Evolutionary conservation across 1,140 invertebrate species (phyloP), one percentile per base, ranked within the genome.

Genomic region (Penaeus indicus): DNA sequence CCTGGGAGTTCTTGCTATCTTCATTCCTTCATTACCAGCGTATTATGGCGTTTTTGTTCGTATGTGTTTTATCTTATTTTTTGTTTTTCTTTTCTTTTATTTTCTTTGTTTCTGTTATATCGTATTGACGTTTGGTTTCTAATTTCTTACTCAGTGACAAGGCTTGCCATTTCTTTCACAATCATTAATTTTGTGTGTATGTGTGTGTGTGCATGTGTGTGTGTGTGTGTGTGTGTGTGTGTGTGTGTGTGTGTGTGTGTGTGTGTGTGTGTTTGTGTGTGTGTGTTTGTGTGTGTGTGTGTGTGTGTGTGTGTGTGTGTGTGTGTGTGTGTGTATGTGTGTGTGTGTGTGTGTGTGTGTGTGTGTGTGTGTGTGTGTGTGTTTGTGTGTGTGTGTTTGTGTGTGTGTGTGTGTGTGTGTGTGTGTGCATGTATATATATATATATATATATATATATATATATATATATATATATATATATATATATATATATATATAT

Each of bases 401-500:
- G 10, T 54, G 54, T 54, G 22, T 47, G n/a, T 42, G 22, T 80
- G 21, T 8, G 60, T 54, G n/a, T 47, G 25, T 42, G 3, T 47
- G 60, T 47, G n/a, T 80, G 60, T 80, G n/a, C 54, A 11, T 78
- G 11, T 78, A 11, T 78, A 77, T 77, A 77, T 77, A 77, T 21
- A 77, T 77, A 77, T 69, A 69, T 69, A 69, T 69, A 69, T 69
- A 69, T 69, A 32, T 78, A 78, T 11, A 78, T 78, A 78, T 78
- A 78, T 69, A 69, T 69, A 78, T 78, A 78, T 78, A 78, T 78
- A 78, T 78, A 78, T 78, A 78, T 78, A 78, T 78, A 78, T 78
- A 78, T 78, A 78, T 78, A 78, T 78, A 78, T 78, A 78, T 78
- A 78, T 78, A 78, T 78, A 78, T 78, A 78, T 78, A 78, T 78